Percentiles rank a stretch among this genome's conserved stretches.
Evolutionary conservation across 2,113 vertebrate species (phyloP).

Genomic region (Camelus bactrianus): DNA sequence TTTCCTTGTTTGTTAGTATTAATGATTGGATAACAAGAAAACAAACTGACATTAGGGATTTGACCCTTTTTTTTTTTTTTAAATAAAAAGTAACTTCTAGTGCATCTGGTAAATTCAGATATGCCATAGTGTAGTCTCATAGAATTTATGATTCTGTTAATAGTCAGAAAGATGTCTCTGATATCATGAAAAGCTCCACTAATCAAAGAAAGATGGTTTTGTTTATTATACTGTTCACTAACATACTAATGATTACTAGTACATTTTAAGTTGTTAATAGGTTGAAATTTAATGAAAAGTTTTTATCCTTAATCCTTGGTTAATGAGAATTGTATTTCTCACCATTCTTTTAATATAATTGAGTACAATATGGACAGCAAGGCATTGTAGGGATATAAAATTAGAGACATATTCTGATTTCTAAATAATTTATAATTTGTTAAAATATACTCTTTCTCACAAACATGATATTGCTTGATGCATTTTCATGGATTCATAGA

Average conservation of each 20-base stretch:
- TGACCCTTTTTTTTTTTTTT: background rate
- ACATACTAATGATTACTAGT: background rate
- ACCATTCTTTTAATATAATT: slow-evolving; percentile 40
- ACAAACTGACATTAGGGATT: background rate
- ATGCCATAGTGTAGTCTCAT: background rate
- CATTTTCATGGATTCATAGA: background rate
- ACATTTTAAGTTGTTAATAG: slow-evolving; percentile 61
- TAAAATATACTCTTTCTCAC: background rate
- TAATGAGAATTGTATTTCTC: slow-evolving; percentile 22
- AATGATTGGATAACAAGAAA: slow-evolving; percentile 12
- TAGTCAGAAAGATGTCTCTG: background rate
- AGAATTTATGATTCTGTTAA: background rate
- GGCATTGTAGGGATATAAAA: background rate
- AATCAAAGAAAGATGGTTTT: slow-evolving; percentile 32
- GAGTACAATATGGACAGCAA: background rate
- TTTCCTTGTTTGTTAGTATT: slow-evolving; percentile 41
- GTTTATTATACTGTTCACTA: slow-evolving; percentile 38
- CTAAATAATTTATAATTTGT: slow-evolving; percentile 15
- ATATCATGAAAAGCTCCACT: background rate
- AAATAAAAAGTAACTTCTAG: background rate
- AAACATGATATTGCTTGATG: background rate
- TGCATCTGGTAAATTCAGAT: slow-evolving; percentile 48
- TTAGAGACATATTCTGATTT: slow-evolving; percentile 16
- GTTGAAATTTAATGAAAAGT: slow-evolving; percentile 35
- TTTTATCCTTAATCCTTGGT: slow-evolving; percentile 38